Base-by-base conservation (phyloP, 2,113 vertebrate species). In the Micronycteris hirsuta region DNA sequence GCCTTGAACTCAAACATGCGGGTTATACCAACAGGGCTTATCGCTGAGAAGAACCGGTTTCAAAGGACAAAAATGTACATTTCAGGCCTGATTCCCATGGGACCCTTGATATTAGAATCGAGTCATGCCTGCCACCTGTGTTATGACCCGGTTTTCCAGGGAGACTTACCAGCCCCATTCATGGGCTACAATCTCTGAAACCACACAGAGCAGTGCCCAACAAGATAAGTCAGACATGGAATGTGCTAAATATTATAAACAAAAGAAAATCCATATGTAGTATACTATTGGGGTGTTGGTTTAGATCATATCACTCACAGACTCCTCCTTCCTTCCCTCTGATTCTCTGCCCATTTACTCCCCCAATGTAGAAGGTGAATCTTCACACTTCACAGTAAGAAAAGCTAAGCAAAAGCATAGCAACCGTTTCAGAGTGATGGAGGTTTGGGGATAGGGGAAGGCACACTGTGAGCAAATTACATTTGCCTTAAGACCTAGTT, bases 291-390 rank as follows among this genome's bases (percentile, higher is more conserved):
- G 14, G 7, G 15, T 49, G 20, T 9, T 68, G 12, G 19, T 56
- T 31, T 54, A 16, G 17, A 28, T 82, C 12, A 45, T 74, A 13
- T 80, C 14, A 71, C 19, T 81, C 52, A 74, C 16, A 54, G 73
- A 71, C 14, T 49, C 58, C 36, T 45, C 49, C 63, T 93, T 56
- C n/a, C 36, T 89, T 13, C 33, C 17, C 22, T 67, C n/a, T 74
- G 38, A 80, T 81, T 74, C 26, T 95, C 31, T 83, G 31, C 36
- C 22, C 16, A 31, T 68, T 92, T 9, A 58, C 2, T 31, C 4
- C 22, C 26, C 28, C 17, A 24, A 0, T 3, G 0, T 36, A 15
- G 20, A 52, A 33, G 4, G 4, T 0, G 9, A 2, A 33, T 36
- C 7, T 70, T 41, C 17, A 73, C 3, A 26, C 5, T 47, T 67